Evolutionary conservation across 2,888 invertebrate species (phyloP), one percentile per base, ranked within the genome.

Genomic region (Cephus rjabovi): DNA sequence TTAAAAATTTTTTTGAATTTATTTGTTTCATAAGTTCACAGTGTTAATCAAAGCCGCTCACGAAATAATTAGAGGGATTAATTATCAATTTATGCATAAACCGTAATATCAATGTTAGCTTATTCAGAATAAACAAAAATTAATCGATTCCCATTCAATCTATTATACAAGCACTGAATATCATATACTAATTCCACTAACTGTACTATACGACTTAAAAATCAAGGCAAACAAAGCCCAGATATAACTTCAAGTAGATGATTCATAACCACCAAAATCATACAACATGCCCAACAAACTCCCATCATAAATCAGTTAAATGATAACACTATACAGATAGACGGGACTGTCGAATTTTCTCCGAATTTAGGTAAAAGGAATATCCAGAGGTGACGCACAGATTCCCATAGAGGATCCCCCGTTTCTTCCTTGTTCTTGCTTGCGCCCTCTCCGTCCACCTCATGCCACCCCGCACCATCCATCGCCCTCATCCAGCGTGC

Each of bases 361-460:
- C 56, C 6, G 56, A 56, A 56, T 56, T 56, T 15, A 56, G 56
- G 23, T 56, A 56, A 56, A 23, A 56, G 15, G 23, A 56, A 23
- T 56, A 56, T 56, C 23, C 23, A 71, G 30, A 33, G 71, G 12
- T 9, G 15, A 73, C 74, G 79, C 78, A 77, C 78, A 81, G 85
- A 81, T 82, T 82, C 74, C 75, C 69, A 71, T 23, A 23, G 9
- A 31, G 34, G 75, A 75, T 76, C 81, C 80, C 81, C 82, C 82
- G 80, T 83, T 82, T 83, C 86, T 82, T 84, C 81, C 81, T 81
- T 77, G 81, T 80, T 81, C 81, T 80, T 82, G 80, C 80, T 80
- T 76, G 77, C 77, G 77, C 83, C 69, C 76, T 70, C 75, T 71
- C 70, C 40, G 56, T 70, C 75, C 56, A 30, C 75, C 75, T 30